Conservation (phyloP, 2,888 invertebrate species). For the Nymphalis polychloros region DNA sequence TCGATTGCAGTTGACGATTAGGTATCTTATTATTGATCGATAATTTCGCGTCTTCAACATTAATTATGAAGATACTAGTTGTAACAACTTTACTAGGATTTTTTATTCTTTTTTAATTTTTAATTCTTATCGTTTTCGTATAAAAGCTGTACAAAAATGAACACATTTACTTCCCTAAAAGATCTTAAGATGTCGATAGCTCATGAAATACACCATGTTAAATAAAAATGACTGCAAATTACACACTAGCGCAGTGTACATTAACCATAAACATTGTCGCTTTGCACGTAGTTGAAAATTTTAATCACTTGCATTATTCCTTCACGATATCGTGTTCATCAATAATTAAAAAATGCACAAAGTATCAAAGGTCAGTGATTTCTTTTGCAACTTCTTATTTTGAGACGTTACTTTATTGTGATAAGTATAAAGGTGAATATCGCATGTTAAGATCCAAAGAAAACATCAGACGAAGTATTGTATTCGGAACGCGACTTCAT, state of each 20-base stretch:
- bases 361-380: conserved; percentile 51
- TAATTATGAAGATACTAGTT: too few relatives aligned
- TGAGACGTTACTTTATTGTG: conserved; percentile 31
- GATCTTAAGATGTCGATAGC: background rate
- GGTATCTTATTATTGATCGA: too few relatives aligned
- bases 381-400: conserved; percentile 48
- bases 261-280: background rate
- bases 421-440: conserved; percentile 41
- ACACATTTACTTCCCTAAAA: background rate
- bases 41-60: too few relatives aligned
- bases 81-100: too few relatives aligned
- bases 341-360: conserved; percentile 31
- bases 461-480: conserved; percentile 39
- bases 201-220: conserved; percentile 3
- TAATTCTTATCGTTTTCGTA: too few relatives aligned
- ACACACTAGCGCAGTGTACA: conserved; percentile 2
- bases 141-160: background rate
- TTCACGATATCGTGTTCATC: conserved; percentile 20
- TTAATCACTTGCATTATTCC: background rate
- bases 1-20: too few relatives aligned
- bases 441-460: conserved; percentile 33
- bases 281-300: conserved; percentile 2
- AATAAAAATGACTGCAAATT: conserved; percentile 18
- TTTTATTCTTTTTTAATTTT: too few relatives aligned
- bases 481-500: conserved; percentile 54